Conservation (phyloP, 2,797 vertebrate species). For the Pseudopleuronectes americanus region DNA sequence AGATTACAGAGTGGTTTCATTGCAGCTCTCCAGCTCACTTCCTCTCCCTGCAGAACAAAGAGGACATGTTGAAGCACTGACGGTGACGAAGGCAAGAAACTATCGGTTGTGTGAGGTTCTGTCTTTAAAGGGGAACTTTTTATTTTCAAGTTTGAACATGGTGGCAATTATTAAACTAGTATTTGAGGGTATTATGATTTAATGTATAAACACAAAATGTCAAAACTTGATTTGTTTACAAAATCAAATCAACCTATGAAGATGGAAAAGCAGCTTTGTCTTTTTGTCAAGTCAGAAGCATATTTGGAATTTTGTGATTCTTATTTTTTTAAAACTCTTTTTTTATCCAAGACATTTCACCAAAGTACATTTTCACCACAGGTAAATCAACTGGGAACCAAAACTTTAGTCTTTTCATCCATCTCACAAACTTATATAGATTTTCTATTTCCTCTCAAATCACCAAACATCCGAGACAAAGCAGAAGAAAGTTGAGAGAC, state of each 20-base stretch:
- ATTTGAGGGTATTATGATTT: no score
- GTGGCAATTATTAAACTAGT: no score
- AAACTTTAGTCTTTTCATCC: conserved; percentile 6
- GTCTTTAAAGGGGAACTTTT: no score
- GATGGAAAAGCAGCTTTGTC: no score
- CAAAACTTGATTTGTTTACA: no score
- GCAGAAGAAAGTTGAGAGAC: conserved; percentile 6
- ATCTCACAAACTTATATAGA: conserved; percentile 19
- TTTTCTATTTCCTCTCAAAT: conserved; percentile 39
- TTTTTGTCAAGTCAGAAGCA: no score
- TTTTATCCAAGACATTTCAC: no score
- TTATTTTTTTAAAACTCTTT: no score
- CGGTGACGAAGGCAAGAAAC: not conserved
- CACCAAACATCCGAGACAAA: conserved; percentile 24
- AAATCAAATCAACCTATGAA: no score
- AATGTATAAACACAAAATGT: no score
- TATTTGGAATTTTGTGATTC: no score
- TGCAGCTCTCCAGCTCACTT: conserved; percentile 12
- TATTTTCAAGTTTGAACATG: no score
- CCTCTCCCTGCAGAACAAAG: conserved; percentile 20
- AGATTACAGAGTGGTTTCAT: conserved; percentile 36
- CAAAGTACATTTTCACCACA: not conserved
- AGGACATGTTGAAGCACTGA: conserved; percentile 7
- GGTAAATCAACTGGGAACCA: conserved; percentile 3
- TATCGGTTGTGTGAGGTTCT: conserved; percentile 5